A percentile compares a stretch with the other conserved stretches of the same genome.
Evolutionary conservation across 2,797 vertebrate genomes (phyloP).

Genomic region (Gastrophryne carolinensis): DNA sequence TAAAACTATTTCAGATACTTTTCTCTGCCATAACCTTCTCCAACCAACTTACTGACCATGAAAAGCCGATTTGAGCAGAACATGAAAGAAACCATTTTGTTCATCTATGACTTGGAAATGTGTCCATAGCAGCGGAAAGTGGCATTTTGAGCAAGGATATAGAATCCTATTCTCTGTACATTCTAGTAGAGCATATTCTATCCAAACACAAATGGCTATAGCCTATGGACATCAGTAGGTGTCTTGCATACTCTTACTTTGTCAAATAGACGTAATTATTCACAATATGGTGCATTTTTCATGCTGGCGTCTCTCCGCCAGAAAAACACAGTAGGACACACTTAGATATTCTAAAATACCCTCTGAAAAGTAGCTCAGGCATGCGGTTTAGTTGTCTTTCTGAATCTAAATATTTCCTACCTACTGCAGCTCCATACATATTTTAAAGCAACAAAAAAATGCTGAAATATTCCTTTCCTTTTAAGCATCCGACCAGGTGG

Average conservation of each 20-base stretch:
- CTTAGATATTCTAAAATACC: slow-evolving; percentile 3
- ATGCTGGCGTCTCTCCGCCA: background rate
- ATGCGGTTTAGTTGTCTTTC: slow-evolving; percentile 22
- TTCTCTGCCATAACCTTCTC: background rate
- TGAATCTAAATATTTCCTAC: slow-evolving; percentile 28
- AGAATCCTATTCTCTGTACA: background rate
- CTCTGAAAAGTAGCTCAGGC: slow-evolving; percentile 12
- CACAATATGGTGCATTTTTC: background rate
- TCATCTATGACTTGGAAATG: background rate
- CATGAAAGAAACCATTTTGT: background rate
- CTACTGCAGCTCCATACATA: slow-evolving; percentile 35
- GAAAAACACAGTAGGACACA: slow-evolving; percentile 15
- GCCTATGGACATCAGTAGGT: background rate
- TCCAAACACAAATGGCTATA: background rate
- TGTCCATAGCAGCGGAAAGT: background rate
- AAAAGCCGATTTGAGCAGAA: background rate
- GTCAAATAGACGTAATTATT: slow-evolving; percentile 30
- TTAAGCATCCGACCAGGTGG: slow-evolving; percentile 38
- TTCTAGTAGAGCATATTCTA: background rate
- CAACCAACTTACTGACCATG: background rate
- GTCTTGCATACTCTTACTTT: background rate
- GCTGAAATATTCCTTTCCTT: slow-evolving; percentile 19
- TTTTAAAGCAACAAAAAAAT: slow-evolving; percentile 39
- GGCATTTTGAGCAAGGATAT: background rate
- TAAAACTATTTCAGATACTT: background rate